These are phyloP conservation scores for Himalopsyche japonica DNA, from an alignment of 2,888 invertebrate genomes.

Conservation along the genomic window DNA sequence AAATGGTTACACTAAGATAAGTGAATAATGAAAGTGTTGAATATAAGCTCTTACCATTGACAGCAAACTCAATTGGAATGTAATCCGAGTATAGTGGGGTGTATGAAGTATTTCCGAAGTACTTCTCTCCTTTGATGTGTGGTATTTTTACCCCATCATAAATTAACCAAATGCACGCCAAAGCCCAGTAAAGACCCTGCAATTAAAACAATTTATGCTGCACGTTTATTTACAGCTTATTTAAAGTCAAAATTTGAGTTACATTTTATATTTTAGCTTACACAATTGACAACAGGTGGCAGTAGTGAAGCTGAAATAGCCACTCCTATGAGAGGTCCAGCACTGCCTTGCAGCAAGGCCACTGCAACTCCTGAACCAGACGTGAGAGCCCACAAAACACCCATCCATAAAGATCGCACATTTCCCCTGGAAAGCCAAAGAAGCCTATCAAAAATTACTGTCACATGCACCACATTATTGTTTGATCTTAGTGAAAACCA, in stretches of 20 bases:
- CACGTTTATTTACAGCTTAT: too few relatives aligned
- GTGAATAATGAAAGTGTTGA: background rate
- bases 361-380: constrained; percentile 82
- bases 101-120: constrained; percentile 66
- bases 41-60: constrained; percentile 60
- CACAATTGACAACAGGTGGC: constrained; percentile 86
- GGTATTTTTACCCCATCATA: constrained; percentile 71
- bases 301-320: constrained; percentile 87
- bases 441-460: background rate
- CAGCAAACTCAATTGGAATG: constrained; percentile 74
- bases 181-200: constrained; percentile 74
- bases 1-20: too few relatives aligned
- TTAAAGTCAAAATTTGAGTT: too few relatives aligned
- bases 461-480: background rate
- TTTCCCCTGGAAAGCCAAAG: constrained; percentile 61
- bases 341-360: constrained; percentile 82
- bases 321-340: constrained; percentile 83
- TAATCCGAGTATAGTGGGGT: constrained; percentile 72
- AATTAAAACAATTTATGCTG: too few relatives aligned
- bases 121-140: constrained; percentile 69
- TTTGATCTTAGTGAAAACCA: too few relatives aligned
- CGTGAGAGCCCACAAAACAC: constrained; percentile 73
- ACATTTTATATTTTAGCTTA: constrained; percentile 50
- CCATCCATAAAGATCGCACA: constrained; percentile 74
- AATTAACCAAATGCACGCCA: constrained; percentile 72